These are phyloP conservation scores for Meriones psammophilus DNA, from an alignment of 2,797 vertebrate genomes.

Conservation along the genomic window DNA sequence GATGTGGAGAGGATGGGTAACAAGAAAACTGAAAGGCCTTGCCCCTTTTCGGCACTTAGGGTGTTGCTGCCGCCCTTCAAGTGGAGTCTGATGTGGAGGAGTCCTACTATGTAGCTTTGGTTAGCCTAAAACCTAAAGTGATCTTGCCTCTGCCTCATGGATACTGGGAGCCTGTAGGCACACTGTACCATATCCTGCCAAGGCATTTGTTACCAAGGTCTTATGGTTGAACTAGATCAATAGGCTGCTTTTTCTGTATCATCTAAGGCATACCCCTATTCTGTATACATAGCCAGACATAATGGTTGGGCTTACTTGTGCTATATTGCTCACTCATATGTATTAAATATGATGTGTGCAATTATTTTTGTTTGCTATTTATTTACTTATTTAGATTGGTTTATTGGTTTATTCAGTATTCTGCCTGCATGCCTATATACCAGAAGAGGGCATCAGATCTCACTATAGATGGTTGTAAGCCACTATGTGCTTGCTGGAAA, in stretches of 20 bases:
- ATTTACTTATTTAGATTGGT: neutral
- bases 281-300: neutral
- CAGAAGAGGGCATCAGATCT: too few relatives aligned
- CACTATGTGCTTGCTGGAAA: too few relatives aligned
- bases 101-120: neutral
- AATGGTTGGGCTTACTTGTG: constrained; percentile 40
- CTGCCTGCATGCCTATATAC: too few relatives aligned
- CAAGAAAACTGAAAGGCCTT: neutral
- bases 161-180: neutral
- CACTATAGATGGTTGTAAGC: too few relatives aligned
- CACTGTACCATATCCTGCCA: neutral
- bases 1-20: neutral
- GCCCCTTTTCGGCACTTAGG: neutral
- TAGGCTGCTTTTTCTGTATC: constrained; percentile 21
- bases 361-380: neutral
- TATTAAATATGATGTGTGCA: constrained; percentile 44
- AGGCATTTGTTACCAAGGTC: neutral
- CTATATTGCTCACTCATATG: constrained; percentile 56
- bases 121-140: neutral
- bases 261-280: neutral
- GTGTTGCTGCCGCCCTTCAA: neutral
- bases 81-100: constrained; percentile 23
- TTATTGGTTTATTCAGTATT: too few relatives aligned
- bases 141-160: neutral
- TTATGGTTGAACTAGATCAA: neutral